phyloP scores from a whole-genome alignment of 1,140 invertebrate genomes.

The Epicauta chinensis region DNA sequence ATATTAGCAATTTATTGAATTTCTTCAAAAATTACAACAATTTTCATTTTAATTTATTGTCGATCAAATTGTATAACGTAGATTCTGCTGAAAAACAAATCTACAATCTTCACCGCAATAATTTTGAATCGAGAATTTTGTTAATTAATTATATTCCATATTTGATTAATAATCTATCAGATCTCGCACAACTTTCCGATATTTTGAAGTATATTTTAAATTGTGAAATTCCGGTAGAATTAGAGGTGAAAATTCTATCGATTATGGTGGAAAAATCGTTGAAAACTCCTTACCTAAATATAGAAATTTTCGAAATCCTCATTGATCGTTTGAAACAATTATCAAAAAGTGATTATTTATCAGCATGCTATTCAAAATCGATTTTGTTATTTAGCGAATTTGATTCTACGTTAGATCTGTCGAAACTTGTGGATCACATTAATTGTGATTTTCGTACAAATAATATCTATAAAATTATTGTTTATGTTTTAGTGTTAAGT shows the following conservation, averaged over 20 bases:
- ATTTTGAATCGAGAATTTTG: constrained; percentile 19
- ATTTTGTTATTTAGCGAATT: constrained; percentile 15
- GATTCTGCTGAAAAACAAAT: not conserved
- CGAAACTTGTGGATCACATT: constrained; percentile 1
- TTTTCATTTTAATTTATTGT: constrained; percentile 14
- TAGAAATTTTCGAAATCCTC: constrained; percentile 9
- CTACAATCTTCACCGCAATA: not conserved
- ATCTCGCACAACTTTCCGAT: not conserved
- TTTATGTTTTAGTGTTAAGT: constrained; percentile 19
- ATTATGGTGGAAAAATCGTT: constrained; percentile 15
- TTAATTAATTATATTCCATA: constrained; percentile 24
- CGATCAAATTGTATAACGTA: not conserved
- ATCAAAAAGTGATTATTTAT: constrained; percentile 13
- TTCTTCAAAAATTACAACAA: constrained; percentile 3
- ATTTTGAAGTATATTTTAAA: constrained; percentile 10
- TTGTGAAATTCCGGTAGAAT: constrained; percentile 9
- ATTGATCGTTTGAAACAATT: constrained; percentile 7
- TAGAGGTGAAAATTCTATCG: constrained; percentile 23
- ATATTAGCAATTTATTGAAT: not conserved
- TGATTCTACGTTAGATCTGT: not conserved
- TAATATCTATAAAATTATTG: constrained; percentile 21
- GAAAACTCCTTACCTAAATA: constrained; percentile 4
- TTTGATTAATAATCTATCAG: constrained; percentile 2
- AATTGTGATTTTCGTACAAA: constrained; percentile 4
- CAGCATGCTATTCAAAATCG: constrained; percentile 22